Percentiles rank a stretch among this genome's conserved stretches.
Evolutionary conservation across 2,888 invertebrate species (phyloP).

Genomic region (Teleiodes luculella): DNA sequence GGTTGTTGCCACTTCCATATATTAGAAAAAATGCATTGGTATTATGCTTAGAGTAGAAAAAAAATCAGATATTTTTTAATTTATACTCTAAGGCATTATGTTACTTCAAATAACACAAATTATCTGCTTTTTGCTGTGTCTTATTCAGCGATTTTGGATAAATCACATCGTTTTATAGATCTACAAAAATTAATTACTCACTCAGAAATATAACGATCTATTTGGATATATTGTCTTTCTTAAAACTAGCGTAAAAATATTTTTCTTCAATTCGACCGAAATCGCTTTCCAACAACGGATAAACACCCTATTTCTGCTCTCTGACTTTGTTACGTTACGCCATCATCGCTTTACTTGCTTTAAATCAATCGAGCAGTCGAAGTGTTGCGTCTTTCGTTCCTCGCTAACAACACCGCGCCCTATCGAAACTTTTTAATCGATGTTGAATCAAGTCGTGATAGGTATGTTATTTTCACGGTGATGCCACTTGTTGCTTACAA

Average conservation of each 20-base stretch:
- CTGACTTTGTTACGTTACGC: slow-evolving; percentile 23
- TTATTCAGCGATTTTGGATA: too few relatives aligned
- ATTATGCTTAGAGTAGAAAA: too few relatives aligned
- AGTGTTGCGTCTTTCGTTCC: too few relatives aligned
- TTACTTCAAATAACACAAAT: too few relatives aligned
- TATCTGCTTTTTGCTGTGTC: too few relatives aligned
- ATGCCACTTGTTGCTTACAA: slow-evolving; percentile 15
- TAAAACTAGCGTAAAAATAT: slow-evolving; percentile 36
- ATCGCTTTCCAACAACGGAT: slow-evolving; percentile 28
- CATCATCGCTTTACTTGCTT: slow-evolving; percentile 15
- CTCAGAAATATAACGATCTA: too few relatives aligned
- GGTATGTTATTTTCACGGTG: slow-evolving; percentile 1
- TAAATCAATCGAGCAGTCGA: neutral
- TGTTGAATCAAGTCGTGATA: slow-evolving; percentile 25
- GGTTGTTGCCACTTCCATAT: neutral
- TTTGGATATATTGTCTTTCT: too few relatives aligned
- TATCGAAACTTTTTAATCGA: slow-evolving; percentile 37
- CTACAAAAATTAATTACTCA: too few relatives aligned
- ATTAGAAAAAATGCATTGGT: too few relatives aligned
- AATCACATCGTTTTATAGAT: too few relatives aligned
- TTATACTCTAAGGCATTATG: too few relatives aligned
- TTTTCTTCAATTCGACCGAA: slow-evolving; percentile 23
- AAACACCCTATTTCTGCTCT: neutral
- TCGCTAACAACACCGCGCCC: neutral
- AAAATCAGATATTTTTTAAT: too few relatives aligned